Conservation (phyloP, 2,797 vertebrate species). For the Menidia menidia region DNA sequence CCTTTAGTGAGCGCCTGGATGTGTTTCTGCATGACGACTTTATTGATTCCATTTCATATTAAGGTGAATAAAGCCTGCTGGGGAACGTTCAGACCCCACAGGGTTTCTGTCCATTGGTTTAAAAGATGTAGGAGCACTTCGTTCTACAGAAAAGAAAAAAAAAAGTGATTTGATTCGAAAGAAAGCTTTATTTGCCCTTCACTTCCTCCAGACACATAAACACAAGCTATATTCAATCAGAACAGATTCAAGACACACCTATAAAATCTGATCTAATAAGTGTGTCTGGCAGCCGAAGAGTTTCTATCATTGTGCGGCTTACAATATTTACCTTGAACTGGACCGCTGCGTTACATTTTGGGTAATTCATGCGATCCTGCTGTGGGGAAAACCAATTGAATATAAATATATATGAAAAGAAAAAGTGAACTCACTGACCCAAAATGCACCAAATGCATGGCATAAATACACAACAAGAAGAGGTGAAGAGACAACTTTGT, state of each 20-base stretch:
- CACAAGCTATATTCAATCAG: not conserved
- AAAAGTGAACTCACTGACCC: not conserved
- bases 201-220: not conserved
- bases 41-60: conserved; percentile 66
- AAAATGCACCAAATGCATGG: too few relatives aligned
- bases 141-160: conserved; percentile 12
- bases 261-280: not conserved
- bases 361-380: not conserved
- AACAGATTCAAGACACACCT: conserved; percentile 3
- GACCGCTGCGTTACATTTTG: not conserved
- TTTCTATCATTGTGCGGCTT: not conserved
- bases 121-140: conserved; percentile 23
- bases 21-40: conserved; percentile 54
- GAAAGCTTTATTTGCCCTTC: conserved; percentile 18
- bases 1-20: conserved; percentile 39
- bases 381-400: not conserved
- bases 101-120: conserved; percentile 33
- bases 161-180: conserved; percentile 22
- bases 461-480: too few relatives aligned
- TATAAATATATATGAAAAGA: not conserved
- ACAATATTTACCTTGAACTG: not conserved
- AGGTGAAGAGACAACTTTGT: not conserved
- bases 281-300: not conserved
- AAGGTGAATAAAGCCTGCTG: conserved; percentile 32
- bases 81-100: conserved; percentile 42